Evolutionary conservation across 2,797 vertebrate genomes (phyloP).

Genomic region (Rousettus madagascariensis): DNA sequence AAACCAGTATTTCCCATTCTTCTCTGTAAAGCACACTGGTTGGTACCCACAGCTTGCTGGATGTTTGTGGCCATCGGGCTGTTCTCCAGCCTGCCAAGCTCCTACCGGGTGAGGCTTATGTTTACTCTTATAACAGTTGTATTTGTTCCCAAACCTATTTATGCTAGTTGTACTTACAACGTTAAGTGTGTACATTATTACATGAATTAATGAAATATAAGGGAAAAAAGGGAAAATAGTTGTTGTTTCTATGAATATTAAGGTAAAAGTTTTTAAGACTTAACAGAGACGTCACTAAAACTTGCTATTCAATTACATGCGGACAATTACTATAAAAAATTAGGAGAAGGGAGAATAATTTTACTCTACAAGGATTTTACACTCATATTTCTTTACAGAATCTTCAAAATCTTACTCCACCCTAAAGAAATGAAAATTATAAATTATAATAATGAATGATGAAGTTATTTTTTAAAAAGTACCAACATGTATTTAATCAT

Average conservation of each 20-base stretch:
- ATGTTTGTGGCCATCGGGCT: not conserved
- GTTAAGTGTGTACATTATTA: not conserved
- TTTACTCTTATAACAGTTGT: not conserved
- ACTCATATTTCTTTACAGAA: not conserved
- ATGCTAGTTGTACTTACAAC: not conserved
- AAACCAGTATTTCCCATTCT: not conserved
- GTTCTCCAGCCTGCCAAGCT: not conserved
- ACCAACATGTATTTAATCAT: not conserved
- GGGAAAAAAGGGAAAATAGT: not conserved
- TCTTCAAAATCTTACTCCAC: not conserved
- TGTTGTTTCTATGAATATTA: not conserved
- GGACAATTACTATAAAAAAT: not conserved
- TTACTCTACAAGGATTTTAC: not conserved
- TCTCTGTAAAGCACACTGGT: not conserved
- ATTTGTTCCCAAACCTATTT: not conserved
- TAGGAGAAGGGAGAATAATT: not conserved
- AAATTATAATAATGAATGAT: not conserved
- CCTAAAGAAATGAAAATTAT: conserved; percentile 3
- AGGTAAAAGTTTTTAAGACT: not conserved
- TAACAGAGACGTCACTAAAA: not conserved
- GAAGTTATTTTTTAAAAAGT: not conserved
- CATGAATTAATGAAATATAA: not conserved
- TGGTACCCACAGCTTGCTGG: not conserved
- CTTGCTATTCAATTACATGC: not conserved
- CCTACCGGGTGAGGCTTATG: not conserved